Evolutionary conservation across 1,140 invertebrate genomes (phyloP).

Genomic region (Rhizoglyphus robini): DNA sequence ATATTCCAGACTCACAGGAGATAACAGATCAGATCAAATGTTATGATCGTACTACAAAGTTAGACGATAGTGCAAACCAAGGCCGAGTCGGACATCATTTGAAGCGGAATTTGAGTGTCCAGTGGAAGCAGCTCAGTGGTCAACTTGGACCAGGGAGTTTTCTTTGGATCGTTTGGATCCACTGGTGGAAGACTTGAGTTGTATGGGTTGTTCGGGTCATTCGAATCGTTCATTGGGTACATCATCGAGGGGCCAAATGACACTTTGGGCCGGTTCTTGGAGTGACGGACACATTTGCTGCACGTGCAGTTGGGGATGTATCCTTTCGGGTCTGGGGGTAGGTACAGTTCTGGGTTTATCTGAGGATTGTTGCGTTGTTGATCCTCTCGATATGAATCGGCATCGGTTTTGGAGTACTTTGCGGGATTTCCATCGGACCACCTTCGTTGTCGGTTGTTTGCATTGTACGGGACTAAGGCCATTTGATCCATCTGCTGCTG

Average conservation of each 20-base stretch:
- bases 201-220: background rate
- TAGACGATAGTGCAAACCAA: background rate
- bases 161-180: background rate
- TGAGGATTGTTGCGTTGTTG: background rate
- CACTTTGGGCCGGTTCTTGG: background rate
- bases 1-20: too few relatives aligned
- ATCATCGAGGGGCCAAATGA: conserved; percentile 15
- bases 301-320: background rate
- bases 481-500: background rate
- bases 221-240: background rate
- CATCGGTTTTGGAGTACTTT: background rate
- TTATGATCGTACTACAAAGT: too few relatives aligned
- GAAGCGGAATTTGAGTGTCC: conserved; percentile 12
- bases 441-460: conserved; percentile 6
- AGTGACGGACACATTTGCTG: background rate
- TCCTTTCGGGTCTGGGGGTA: background rate
- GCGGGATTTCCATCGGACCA: background rate
- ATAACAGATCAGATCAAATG: too few relatives aligned
- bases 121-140: conserved; percentile 13
- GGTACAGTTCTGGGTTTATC: background rate
- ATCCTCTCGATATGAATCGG: background rate
- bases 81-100: conserved; percentile 12
- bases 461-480: too few relatives aligned
- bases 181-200: background rate
- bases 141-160: background rate